Percentiles rank a stretch among this genome's conserved stretches.
phyloP scores from a whole-genome alignment of 2,113 vertebrate genomes.

The Indicator maculatus region DNA sequence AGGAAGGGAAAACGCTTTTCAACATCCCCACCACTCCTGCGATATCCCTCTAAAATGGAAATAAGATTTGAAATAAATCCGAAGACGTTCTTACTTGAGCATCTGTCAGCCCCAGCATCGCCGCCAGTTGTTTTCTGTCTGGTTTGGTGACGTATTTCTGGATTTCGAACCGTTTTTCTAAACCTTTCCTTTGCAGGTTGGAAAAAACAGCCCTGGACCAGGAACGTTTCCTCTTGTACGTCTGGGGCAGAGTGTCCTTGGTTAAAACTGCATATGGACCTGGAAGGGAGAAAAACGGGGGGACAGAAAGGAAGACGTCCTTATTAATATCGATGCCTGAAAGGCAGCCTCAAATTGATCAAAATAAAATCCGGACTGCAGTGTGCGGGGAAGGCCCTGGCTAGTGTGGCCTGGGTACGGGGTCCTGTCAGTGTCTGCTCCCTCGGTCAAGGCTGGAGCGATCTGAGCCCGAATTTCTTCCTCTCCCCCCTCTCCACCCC shows the following conservation, averaged over 20 bases:
- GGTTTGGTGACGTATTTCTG: constrained; percentile 99
- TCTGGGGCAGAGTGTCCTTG: constrained; percentile 98
- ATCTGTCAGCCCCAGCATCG: constrained; percentile 97
- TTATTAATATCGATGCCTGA: not conserved
- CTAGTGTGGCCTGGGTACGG: not conserved
- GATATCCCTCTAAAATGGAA: not conserved
- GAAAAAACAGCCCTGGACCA: constrained; percentile 99
- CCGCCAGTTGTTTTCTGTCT: constrained; percentile 95
- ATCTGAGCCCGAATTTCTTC: not conserved
- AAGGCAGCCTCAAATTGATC: not conserved
- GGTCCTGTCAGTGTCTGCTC: not conserved
- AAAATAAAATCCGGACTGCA: not conserved
- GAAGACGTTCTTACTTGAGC: constrained; percentile 85
- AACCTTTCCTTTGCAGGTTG: constrained; percentile 96
- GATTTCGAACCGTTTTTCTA: constrained; percentile 98
- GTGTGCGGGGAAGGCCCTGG: not conserved
- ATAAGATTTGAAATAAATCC: not conserved
- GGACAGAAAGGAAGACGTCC: rapidly evolving
- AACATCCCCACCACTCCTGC: not conserved
- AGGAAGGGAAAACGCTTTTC: not conserved
- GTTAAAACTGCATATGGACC: constrained; percentile 96
- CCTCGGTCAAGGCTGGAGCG: not conserved
- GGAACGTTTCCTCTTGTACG: constrained; percentile 96
- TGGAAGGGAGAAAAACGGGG: constrained; percentile 20
- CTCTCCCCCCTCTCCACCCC: not conserved